Evolutionary conservation across 2,113 vertebrate genomes (phyloP).

Genomic region (Hippopotamus amphibius): DNA sequence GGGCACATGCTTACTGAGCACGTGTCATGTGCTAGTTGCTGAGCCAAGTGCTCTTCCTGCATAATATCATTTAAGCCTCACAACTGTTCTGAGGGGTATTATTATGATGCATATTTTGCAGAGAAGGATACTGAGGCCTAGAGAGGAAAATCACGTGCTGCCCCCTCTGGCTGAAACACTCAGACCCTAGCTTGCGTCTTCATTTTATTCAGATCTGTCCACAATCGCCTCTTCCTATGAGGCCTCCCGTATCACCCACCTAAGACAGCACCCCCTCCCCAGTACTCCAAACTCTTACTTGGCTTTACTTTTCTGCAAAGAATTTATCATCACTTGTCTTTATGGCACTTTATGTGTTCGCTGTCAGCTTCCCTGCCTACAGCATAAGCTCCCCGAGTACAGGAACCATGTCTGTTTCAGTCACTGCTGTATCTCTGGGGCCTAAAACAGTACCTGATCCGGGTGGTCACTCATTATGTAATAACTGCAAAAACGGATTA

Average conservation of each 20-base stretch:
- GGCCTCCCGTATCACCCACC: neutral
- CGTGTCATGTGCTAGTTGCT: no score
- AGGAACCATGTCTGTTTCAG: neutral
- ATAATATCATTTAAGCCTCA: neutral
- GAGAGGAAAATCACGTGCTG: neutral
- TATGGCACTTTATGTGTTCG: neutral
- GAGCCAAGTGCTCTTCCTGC: neutral
- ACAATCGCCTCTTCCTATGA: neutral
- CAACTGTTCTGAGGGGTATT: neutral
- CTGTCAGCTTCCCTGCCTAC: neutral
- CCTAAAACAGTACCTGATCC: neutral
- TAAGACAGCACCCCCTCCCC: neutral
- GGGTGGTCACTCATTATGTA: no score
- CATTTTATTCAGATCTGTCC: neutral
- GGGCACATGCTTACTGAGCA: neutral
- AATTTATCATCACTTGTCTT: neutral
- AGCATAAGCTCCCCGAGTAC: neutral
- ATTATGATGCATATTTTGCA: neutral
- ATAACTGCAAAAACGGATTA: neutral
- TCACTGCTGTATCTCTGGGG: neutral
- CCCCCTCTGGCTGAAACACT: neutral
- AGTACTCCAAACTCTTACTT: neutral
- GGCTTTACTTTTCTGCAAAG: neutral
- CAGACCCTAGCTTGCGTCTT: neutral
- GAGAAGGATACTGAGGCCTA: neutral